Percentiles rank a stretch among this genome's conserved stretches.
These are phyloP conservation scores for Datnioides undecimradiatus DNA, from an alignment of 2,113 vertebrate species.

Conservation along the genomic window DNA sequence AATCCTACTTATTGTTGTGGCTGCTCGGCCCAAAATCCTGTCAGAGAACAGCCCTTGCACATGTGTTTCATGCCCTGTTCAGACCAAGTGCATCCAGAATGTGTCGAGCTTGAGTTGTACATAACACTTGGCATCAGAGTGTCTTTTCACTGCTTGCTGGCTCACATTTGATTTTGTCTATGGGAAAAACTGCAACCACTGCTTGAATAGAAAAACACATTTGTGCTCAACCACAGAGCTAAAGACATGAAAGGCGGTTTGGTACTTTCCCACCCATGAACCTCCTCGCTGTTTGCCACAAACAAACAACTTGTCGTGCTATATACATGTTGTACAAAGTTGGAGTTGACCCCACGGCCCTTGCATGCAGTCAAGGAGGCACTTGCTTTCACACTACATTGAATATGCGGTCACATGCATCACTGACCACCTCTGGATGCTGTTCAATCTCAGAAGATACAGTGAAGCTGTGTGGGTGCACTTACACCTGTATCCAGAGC, in stretches of 20 bases:
- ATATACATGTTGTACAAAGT: constrained; percentile 46
- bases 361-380: constrained; percentile 36
- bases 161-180: constrained; percentile 37
- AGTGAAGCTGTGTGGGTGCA: constrained; percentile 51
- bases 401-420: constrained; percentile 68
- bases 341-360: constrained; percentile 42
- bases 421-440: constrained; percentile 55
- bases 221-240: constrained; percentile 27
- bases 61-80: constrained; percentile 32
- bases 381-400: constrained; percentile 69
- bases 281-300: background rate
- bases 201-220: constrained; percentile 36
- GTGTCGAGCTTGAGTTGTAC: constrained; percentile 8
- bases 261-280: constrained; percentile 18
- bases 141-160: constrained; percentile 30
- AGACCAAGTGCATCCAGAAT: constrained; percentile 19
- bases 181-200: constrained; percentile 21
- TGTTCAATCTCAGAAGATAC: constrained; percentile 41
- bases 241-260: constrained; percentile 19
- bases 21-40: constrained; percentile 32
- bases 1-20: constrained; percentile 24
- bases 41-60: constrained; percentile 24
- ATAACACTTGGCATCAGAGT: constrained; percentile 34
- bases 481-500: constrained; percentile 52
- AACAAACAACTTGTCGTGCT: constrained; percentile 56